Percentiles rank a stretch among this genome's conserved stretches.
Evolutionary conservation across 2,797 vertebrate species (phyloP).

Genomic region (Cygnus olor): DNA sequence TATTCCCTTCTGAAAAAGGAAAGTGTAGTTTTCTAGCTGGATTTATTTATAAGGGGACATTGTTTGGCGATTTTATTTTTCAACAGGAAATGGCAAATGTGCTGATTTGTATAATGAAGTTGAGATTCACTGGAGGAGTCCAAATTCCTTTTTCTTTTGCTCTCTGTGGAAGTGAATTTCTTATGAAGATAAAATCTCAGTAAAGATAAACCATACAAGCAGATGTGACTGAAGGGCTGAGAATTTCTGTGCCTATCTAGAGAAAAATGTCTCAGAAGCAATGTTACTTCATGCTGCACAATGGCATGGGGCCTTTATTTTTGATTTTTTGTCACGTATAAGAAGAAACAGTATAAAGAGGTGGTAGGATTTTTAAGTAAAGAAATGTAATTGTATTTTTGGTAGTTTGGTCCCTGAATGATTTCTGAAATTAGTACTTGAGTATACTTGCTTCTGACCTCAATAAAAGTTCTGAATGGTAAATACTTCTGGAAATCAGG

Average conservation of each 20-base stretch:
- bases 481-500: not conserved
- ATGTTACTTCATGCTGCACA: not conserved
- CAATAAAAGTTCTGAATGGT: not conserved
- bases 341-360: not conserved
- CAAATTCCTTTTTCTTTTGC: slow-evolving; percentile 11
- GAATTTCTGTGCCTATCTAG: not conserved
- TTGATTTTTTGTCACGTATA: not conserved
- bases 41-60: slow-evolving; percentile 40
- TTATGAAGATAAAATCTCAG: slow-evolving; percentile 28
- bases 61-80: slow-evolving; percentile 39
- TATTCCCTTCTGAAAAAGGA: not conserved
- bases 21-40: not conserved
- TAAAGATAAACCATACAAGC: not conserved
- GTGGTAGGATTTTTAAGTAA: not conserved
- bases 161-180: not conserved
- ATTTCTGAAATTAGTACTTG: not conserved
- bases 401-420: not conserved
- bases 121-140: slow-evolving; percentile 25
- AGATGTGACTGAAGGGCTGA: not conserved
- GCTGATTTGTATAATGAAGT: slow-evolving; percentile 45
- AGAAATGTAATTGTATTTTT: not conserved
- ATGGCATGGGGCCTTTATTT: not conserved
- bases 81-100: slow-evolving; percentile 60
- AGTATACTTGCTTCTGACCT: not conserved
- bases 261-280: not conserved